These are phyloP conservation scores for Ellobium chinense DNA, from an alignment of 2,888 invertebrate genomes.

Conservation along the genomic window DNA sequence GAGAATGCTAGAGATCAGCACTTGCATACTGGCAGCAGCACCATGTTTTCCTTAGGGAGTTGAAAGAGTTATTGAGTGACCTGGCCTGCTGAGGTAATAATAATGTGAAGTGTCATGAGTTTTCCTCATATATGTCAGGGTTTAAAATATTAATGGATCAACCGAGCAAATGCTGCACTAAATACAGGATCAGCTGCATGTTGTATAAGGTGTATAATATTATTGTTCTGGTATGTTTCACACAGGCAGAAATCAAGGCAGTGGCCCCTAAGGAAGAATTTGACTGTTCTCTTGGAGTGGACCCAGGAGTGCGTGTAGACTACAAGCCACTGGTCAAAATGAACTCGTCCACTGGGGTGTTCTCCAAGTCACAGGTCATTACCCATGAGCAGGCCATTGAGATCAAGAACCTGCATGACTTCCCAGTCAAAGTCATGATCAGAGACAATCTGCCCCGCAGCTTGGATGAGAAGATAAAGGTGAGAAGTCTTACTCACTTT, in stretches of 20 bases:
- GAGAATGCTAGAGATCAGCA: too few relatives aligned
- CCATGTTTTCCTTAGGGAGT: too few relatives aligned
- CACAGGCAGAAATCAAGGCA: constrained; percentile 64
- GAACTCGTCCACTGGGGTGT: constrained; percentile 75
- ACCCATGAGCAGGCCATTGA: constrained; percentile 70
- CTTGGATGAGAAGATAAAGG: constrained; percentile 79
- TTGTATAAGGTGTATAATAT: neutral
- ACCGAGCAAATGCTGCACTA: too few relatives aligned
- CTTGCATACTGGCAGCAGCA: too few relatives aligned
- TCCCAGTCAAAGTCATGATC: constrained; percentile 71
- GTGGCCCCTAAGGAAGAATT: constrained; percentile 79
- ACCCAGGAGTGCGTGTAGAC: constrained; percentile 77
- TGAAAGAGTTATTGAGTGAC: too few relatives aligned
- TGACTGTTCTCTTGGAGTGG: constrained; percentile 79
- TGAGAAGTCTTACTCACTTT: too few relatives aligned
- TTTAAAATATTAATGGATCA: too few relatives aligned
- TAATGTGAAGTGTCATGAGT: too few relatives aligned
- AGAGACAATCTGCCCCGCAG: constrained; percentile 78
- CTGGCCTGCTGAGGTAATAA: too few relatives aligned
- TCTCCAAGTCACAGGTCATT: constrained; percentile 68
- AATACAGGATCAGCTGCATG: too few relatives aligned
- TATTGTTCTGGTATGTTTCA: neutral
- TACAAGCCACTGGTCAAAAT: constrained; percentile 77
- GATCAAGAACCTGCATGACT: constrained; percentile 77
- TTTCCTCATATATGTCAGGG: too few relatives aligned